phyloP scores from a whole-genome alignment of 2,797 vertebrate genomes.

The Pantherophis vulpinus region DNA sequence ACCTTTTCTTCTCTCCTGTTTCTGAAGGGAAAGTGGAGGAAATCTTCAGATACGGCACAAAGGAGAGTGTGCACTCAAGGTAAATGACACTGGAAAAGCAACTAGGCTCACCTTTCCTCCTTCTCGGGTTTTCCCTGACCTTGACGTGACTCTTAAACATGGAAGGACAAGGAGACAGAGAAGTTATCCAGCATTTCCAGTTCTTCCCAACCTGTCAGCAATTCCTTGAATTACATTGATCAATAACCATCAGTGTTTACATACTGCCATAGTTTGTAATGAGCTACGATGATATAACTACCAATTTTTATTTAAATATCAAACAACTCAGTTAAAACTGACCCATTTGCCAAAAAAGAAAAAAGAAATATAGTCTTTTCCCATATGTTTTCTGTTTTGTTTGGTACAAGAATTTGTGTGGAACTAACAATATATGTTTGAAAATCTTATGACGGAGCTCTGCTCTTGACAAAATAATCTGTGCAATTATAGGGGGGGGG shows the following conservation, averaged over 20 bases:
- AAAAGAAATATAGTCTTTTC: background rate
- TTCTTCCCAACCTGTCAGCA: background rate
- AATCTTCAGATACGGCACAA: no score
- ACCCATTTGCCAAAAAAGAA: background rate
- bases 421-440: background rate
- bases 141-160: no score
- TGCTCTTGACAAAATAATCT: background rate
- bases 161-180: no score
- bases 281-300: background rate
- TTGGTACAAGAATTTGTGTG: background rate
- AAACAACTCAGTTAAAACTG: background rate
- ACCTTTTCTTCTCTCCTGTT: no score
- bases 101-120: no score
- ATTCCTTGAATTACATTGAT: background rate
- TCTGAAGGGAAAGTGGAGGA: no score
- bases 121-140: no score
- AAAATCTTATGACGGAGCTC: background rate
- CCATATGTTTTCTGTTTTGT: background rate
- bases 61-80: no score
- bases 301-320: background rate
- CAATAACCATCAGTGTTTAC: background rate
- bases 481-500: background rate
- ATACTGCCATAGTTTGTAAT: background rate
- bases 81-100: no score
- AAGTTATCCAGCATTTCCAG: no score